Base-by-base conservation (phyloP, 2,888 invertebrate species). In the Zootermopsis nevadensis region DNA sequence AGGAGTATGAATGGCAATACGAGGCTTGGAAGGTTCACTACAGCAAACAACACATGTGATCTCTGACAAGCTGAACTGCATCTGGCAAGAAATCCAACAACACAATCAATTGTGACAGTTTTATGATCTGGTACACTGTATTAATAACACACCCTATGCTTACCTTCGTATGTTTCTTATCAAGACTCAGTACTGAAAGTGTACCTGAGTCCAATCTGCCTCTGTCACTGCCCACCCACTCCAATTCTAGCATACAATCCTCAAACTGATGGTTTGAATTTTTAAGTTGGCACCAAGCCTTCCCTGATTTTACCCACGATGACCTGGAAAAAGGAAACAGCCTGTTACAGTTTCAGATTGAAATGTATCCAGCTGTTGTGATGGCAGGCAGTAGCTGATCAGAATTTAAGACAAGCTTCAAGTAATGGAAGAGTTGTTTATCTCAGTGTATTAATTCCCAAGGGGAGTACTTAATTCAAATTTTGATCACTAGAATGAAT, bases 301-400 rank as follows among this genome's bases (percentile, higher is more conserved):
- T 95, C 69, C 95, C 96, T 84, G 94, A 94, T 87, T 97, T 95
- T 0, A 95, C 93, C 96, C 97, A 97, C 0, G 96, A 96, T 33
- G 95, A 94, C 87, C 90, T 90, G 81, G 80, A 84, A 74, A 38
- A 74, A 30, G 12, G 12, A 24, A 7, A 60, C 31, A 22, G 15
- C 35, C 35, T 66, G 8, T 66, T 19, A 66, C 27, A 48, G 19
- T 48, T 48, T 48, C 38, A 7, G 38, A 38, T 10, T 38, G 48
- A 4, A 48, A 48, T 48, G 48, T 19, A 19, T 48, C 48, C 19
- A 19, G 4, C 1, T 4, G 19, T 19, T 48, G 19, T n/a, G 19
- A 1, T 15, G 48, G 48, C 48, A 19, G 48, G 48, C 48, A 48
- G 48, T 2, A 48, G 48, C 48, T 48, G 48, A 48, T 15, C 19